Conservation (phyloP, 2,797 vertebrate species). For the Petrocephalus schoutedeni region DNA sequence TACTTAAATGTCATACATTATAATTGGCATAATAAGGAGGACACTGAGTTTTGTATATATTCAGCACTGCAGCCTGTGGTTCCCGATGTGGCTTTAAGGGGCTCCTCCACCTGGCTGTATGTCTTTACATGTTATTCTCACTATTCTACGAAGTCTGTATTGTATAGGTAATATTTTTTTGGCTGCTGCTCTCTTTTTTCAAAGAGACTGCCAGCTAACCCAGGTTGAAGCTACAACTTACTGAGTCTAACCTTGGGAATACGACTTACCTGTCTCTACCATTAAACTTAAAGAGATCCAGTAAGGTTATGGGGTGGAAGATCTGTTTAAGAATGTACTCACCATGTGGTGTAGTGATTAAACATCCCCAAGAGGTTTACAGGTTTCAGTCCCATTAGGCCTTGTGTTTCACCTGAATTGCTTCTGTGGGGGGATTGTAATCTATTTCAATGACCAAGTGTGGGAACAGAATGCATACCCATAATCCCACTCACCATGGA, state of each 20-base stretch:
- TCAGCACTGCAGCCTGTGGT: background rate
- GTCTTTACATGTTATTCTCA: background rate
- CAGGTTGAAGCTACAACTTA: background rate
- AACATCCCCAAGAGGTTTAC: background rate
- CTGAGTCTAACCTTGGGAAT: background rate
- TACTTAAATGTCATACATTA: slow-evolving; percentile 1
- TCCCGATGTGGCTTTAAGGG: background rate
- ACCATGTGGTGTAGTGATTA: background rate
- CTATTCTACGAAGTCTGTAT: background rate
- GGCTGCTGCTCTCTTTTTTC: background rate
- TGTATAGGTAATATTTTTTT: background rate
- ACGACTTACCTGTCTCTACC: background rate
- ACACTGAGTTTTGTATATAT: background rate
- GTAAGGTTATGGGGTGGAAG: background rate
- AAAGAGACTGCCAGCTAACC: background rate
- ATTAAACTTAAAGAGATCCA: background rate
- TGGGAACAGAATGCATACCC: background rate
- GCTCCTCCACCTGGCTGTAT: background rate
- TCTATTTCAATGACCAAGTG: background rate
- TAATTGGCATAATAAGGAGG: background rate
- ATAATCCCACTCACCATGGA: background rate
- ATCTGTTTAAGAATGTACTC: background rate
- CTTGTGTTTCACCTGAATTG: background rate
- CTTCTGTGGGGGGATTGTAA: background rate
- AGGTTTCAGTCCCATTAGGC: background rate